Base-by-base conservation (phyloP, 2,888 invertebrate species). In the Hoplodrina blanda region DNA sequence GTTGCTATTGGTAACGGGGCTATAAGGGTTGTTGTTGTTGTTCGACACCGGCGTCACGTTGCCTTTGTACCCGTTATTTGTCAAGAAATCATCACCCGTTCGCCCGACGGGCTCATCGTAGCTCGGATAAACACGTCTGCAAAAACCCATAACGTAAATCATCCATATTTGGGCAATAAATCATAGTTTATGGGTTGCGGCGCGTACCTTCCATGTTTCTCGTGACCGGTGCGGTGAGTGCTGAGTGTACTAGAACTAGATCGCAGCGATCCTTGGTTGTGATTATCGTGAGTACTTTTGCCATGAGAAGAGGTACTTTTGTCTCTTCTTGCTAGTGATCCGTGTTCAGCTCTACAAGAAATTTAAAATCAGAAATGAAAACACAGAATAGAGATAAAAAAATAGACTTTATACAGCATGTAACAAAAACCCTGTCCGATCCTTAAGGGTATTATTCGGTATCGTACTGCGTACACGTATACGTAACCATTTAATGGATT, bases 211-310 rank as follows among this genome's bases (percentile, higher is more conserved):
- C 84, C 82, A 72, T 82, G 80, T 73, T 82, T 80, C 66, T 82
- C 83, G 80, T 80, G 80, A 69, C 74, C 67, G 33, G 74, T 76
- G 20, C 85, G 80, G 55, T 83, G 85, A 25, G 85, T 83, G 67
- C 85, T 96, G 73, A 97, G 94, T 54, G 96, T 96, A 87, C 97
- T 97, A 41, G 97, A 95, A 84, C 89, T 96, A 63, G 97, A 97
- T 82, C 97, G 94, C 60, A 97, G 96, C 56, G 97, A 97, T 67
- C 97, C 97, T 85, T 95, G 96, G 76, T 90, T 93, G 79, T 91
- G 90, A 75, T 82, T 92, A 65, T 95, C 95, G 77, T 92, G 92
- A 70, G 85, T 90, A 76, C 74, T 92, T 89, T 94, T 95, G 54
- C 85, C 85, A 81, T 95, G 93, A 52, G 92, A 88, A 59, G 91